Percentiles rank a stretch among this genome's conserved stretches.
These are phyloP conservation scores for Atopsyche davidsoni DNA, from an alignment of 1,140 invertebrate genomes.

Conservation along the genomic window DNA sequence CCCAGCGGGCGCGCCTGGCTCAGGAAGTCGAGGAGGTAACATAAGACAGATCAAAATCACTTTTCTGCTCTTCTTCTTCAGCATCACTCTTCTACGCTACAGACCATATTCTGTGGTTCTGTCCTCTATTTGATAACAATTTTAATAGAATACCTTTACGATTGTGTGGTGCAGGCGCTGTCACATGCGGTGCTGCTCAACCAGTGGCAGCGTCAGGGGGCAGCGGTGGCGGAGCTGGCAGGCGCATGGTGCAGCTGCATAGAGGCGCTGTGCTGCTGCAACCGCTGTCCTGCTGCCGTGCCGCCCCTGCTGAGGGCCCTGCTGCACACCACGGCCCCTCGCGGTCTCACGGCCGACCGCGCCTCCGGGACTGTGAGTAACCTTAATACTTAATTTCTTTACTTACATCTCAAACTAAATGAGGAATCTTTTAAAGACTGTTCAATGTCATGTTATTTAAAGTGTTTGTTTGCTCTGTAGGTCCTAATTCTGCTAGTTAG, in stretches of 20 bases:
- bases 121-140: no score
- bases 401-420: neutral
- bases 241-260: slow-evolving; percentile 21
- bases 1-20: slow-evolving; percentile 32
- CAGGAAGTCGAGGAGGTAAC: slow-evolving; percentile 28
- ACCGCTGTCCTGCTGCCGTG: slow-evolving; percentile 16
- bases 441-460: slow-evolving; percentile 17
- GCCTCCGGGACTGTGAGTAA: slow-evolving; percentile 24
- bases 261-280: slow-evolving; percentile 27
- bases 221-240: slow-evolving; percentile 10
- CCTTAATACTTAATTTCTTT: neutral
- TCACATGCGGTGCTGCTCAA: slow-evolving; percentile 23
- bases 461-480: slow-evolving; percentile 7
- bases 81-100: no score
- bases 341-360: slow-evolving; percentile 14
- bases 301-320: slow-evolving; percentile 22
- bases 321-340: slow-evolving; percentile 11
- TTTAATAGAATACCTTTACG: no score
- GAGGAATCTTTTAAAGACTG: neutral
- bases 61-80: no score
- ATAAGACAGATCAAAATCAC: no score
- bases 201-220: slow-evolving; percentile 12
- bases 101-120: neutral
- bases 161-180: slow-evolving; percentile 19
- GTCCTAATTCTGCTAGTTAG: slow-evolving; percentile 26